These are phyloP conservation scores for Echeneis naucrates DNA, from an alignment of 2,797 vertebrate species.

Conservation along the genomic window DNA sequence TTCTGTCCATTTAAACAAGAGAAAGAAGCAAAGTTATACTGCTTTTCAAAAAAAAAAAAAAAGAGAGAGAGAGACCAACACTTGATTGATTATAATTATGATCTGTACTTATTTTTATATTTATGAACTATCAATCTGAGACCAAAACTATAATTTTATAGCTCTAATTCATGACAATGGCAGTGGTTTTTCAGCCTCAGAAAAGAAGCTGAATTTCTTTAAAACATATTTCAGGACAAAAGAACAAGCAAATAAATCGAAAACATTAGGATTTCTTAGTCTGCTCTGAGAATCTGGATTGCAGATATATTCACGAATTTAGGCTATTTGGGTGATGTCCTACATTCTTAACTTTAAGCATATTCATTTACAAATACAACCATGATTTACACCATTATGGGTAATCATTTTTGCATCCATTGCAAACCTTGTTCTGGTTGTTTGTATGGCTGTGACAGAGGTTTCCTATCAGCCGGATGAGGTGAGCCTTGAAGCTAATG, in stretches of 20 bases:
- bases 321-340: neutral
- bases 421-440: slow-evolving; percentile 93
- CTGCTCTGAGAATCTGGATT: neutral
- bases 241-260: neutral
- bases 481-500: slow-evolving; percentile 94
- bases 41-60: neutral
- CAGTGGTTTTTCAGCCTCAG: too few species aligned
- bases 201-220: too few species aligned
- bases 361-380: neutral
- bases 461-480: slow-evolving; percentile 95
- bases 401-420: neutral
- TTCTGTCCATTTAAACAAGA: neutral
- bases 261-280: neutral
- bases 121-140: neutral
- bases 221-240: neutral
- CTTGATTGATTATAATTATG: neutral
- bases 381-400: neutral
- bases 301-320: neutral
- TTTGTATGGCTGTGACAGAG: slow-evolving; percentile 88
- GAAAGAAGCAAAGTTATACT: neutral
- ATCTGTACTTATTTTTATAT: neutral
- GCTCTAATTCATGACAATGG: neutral
- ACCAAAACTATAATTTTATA: neutral
- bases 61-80: neutral
- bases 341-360: neutral